Evolutionary conservation across 2,888 invertebrate species (phyloP), one percentile per base, ranked within the genome.

Genomic region (Strigamia transsilvanica): DNA sequence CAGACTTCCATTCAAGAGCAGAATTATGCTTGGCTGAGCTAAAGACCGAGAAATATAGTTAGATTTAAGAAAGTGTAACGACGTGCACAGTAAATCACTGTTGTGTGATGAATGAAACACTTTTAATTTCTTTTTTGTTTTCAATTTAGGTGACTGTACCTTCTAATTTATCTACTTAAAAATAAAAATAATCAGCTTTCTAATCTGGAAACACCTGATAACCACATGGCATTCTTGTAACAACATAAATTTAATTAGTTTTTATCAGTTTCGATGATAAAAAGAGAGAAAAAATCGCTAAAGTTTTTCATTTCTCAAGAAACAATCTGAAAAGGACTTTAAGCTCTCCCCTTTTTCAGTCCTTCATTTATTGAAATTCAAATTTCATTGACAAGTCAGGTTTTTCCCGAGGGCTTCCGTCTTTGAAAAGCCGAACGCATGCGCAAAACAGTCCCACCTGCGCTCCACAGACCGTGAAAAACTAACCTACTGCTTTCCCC

Each of bases 301-400:
- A 38, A 38, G 10, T 38, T 38, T 56, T 56, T 21, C 2, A 18
- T 4, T 56, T 56, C 21, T 15, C 6, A 18, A 18, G 5, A 56
- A 56, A 56, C 21, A 18, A 18, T 21, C 21, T 56, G n/a, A 9
- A 51, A 46, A 38, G 38, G 6, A 56, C n/a, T 18, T 23, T 27
- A 73, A 27, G 32, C 73, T 73, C 32, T 27, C 27, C 27, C 27
- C 73, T 27, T 32, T 73, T 73, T 18, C 56, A 73, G n/a, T 3
- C 15, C 38, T 38, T 38, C 38, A 38, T 32, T 27, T 10, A 66
- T 66, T 21, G 1, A 66, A 73, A 73, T 73, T 73, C 32, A 73
- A 27, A 73, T 73, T 73, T 73, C 73, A 73, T 73, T 73, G 73
- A 73, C 73, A 27, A 73, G 73, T 73, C 73, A 32, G 73, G 73